These are phyloP conservation scores for Telmatochromis brachygnathus DNA, from an alignment of 2,113 vertebrate genomes.

Conservation along the genomic window DNA sequence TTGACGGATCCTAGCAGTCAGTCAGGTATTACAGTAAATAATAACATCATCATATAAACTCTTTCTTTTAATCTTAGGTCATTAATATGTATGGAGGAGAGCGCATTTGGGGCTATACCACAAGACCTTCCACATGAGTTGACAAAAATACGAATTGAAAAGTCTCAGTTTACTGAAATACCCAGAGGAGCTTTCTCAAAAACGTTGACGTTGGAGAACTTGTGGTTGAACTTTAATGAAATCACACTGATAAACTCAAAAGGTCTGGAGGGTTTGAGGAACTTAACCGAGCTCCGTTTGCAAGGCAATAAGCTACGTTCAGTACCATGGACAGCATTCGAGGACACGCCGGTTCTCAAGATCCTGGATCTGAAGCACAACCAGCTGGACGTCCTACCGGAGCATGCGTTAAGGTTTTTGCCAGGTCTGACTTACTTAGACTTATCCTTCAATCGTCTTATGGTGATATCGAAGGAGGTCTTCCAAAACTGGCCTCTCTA, in stretches of 20 bases:
- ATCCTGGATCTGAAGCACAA: conserved; percentile 90
- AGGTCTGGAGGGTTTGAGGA: conserved; percentile 73
- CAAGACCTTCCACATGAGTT: conserved; percentile 75
- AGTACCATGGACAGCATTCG: conserved; percentile 88
- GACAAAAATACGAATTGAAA: conserved; percentile 85
- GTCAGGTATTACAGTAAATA: neutral
- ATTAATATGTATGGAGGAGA: conserved; percentile 79
- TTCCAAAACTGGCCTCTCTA: conserved; percentile 84
- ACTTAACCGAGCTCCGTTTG: conserved; percentile 81
- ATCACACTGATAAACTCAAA: conserved; percentile 82
- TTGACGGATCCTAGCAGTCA: neutral
- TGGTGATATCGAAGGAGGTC: conserved; percentile 83
- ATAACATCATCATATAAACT: neutral
- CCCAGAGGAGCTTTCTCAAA: conserved; percentile 73
- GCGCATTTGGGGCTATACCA: conserved; percentile 75
- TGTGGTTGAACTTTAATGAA: conserved; percentile 92
- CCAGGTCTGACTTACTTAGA: conserved; percentile 87
- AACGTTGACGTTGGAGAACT: conserved; percentile 72
- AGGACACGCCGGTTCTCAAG: conserved; percentile 73
- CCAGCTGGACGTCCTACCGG: conserved; percentile 80
- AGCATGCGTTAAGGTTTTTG: conserved; percentile 80
- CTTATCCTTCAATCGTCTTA: conserved; percentile 87
- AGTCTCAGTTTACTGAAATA: conserved; percentile 83
- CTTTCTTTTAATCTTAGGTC: conserved; percentile 55
- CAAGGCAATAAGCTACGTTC: conserved; percentile 87